Conservation (phyloP, 2,113 vertebrate genomes). For the Malurus cyaneus region DNA sequence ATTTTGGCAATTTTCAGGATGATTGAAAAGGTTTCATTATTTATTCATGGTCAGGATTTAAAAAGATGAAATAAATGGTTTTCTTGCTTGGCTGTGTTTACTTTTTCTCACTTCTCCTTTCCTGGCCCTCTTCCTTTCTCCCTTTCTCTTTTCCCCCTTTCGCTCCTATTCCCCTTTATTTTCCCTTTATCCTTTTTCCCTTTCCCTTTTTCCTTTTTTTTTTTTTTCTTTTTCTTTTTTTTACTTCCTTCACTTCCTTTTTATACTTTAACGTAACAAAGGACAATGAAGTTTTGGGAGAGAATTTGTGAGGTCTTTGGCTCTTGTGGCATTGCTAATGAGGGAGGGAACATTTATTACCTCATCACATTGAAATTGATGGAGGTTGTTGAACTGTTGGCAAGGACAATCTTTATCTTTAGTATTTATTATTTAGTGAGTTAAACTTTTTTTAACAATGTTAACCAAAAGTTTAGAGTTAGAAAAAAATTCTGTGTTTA, state of each 20-base stretch:
- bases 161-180: background rate
- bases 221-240: background rate
- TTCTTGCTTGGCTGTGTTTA: background rate
- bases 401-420: background rate
- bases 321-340: background rate
- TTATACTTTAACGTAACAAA: background rate
- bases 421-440: background rate
- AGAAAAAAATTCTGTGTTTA: background rate
- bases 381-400: background rate
- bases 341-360: background rate
- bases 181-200: background rate
- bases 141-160: fast-evolving
- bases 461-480: background rate
- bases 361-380: background rate
- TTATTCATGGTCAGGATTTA: background rate
- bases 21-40: background rate
- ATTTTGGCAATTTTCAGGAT: background rate
- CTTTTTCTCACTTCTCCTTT: background rate
- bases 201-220: fast-evolving
- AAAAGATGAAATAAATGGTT: background rate
- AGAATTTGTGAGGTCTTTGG: background rate
- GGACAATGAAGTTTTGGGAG: background rate
- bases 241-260: fast-evolving
- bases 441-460: background rate
- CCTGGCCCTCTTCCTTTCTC: fast-evolving